Evolutionary conservation across 2,113 vertebrate genomes (phyloP).

Genomic region (Eurypyga helias): DNA sequence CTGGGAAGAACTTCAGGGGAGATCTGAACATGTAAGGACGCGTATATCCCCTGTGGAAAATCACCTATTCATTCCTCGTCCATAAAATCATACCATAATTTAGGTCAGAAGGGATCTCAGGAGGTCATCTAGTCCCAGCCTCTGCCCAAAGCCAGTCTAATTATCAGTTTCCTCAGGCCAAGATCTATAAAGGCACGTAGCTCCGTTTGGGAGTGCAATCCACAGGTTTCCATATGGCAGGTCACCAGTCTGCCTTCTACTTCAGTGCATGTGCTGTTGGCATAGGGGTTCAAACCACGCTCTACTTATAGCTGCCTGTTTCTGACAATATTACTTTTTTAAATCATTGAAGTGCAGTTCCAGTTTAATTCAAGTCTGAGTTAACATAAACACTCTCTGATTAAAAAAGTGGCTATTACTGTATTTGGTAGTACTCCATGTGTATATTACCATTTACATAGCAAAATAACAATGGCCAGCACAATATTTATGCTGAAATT

Average conservation of each 20-base stretch:
- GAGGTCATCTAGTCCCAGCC: background rate
- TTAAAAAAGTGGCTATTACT: background rate
- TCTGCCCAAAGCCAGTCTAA: background rate
- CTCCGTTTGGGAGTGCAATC: background rate
- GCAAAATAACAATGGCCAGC: background rate
- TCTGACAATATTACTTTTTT: background rate
- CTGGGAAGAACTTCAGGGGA: background rate
- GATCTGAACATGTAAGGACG: background rate
- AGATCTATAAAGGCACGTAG: background rate
- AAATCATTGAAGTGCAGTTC: background rate
- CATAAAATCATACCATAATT: background rate
- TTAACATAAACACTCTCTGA: background rate
- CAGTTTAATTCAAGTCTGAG: background rate
- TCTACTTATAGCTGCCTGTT: background rate
- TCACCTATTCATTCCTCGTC: background rate
- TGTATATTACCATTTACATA: background rate
- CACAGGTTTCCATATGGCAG: background rate
- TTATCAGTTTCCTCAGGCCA: background rate
- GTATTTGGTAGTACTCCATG: background rate
- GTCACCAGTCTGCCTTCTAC: background rate
- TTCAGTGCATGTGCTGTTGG: background rate
- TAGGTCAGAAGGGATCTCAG: background rate
- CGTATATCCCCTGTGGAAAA: background rate
- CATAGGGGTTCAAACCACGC: background rate
- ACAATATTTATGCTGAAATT: background rate